Evolutionary conservation across 1,140 invertebrate genomes (phyloP).

Genomic region (Maniola jurtina): DNA sequence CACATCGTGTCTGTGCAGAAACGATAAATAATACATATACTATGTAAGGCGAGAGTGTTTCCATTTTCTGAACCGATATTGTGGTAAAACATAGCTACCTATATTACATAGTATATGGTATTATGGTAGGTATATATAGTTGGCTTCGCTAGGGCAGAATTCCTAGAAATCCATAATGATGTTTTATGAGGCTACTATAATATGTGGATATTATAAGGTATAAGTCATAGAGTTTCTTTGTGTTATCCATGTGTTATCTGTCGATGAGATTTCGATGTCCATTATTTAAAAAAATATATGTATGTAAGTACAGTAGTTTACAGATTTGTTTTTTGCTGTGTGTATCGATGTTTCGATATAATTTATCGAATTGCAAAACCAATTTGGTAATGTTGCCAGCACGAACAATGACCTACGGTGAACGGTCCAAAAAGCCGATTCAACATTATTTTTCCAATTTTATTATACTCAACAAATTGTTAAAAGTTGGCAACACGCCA

Average conservation of each 20-base stretch:
- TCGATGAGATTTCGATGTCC: too few relatives aligned
- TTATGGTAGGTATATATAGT: too few relatives aligned
- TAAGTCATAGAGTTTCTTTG: too few relatives aligned
- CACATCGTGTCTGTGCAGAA: not conserved
- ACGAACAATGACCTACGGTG: not conserved
- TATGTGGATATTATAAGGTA: too few relatives aligned
- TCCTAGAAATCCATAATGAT: too few relatives aligned
- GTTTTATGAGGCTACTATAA: too few relatives aligned
- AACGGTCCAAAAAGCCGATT: not conserved
- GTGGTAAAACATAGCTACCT: not conserved
- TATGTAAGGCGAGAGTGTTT: not conserved
- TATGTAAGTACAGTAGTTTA: too few relatives aligned
- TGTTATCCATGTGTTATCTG: too few relatives aligned
- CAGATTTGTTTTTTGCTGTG: not conserved
- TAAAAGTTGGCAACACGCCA: not conserved
- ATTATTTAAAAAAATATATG: too few relatives aligned
- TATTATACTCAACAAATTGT: conserved; percentile 8
- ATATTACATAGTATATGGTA: too few relatives aligned
- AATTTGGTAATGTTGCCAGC: not conserved
- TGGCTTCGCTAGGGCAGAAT: not conserved
- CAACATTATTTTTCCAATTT: conserved; percentile 5
- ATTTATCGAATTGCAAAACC: conserved; percentile 2
- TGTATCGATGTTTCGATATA: not conserved
- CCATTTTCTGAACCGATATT: not conserved
- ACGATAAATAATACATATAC: conserved; percentile 1